A percentile compares a stretch with the other conserved stretches of the same genome.
Evolutionary conservation across 2,113 vertebrate species (phyloP).

Genomic region (Takifugu flavidus): DNA sequence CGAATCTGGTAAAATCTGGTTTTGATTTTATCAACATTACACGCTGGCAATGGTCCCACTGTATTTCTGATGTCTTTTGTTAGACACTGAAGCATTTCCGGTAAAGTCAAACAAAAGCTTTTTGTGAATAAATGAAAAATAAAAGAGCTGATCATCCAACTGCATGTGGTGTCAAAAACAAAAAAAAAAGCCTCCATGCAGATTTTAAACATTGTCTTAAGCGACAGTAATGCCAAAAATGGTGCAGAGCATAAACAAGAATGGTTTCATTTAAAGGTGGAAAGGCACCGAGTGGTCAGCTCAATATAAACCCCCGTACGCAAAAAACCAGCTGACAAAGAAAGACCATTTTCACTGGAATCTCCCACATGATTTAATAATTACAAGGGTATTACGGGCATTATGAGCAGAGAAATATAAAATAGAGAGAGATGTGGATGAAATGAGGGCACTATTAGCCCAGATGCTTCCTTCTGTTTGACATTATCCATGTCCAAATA

Average conservation of each 20-base stretch:
- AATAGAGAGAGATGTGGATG: too few species aligned
- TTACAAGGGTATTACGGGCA: too few species aligned
- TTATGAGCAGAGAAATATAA: too few species aligned
- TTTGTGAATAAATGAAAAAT: constrained; percentile 23
- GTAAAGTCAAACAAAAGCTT: constrained; percentile 34
- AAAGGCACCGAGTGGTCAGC: too few species aligned
- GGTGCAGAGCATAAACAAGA: constrained; percentile 32
- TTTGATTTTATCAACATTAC: constrained; percentile 7
- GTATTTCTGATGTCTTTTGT: constrained; percentile 25
- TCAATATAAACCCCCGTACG: too few species aligned
- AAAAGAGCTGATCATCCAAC: constrained; percentile 13
- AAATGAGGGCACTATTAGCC: too few species aligned
- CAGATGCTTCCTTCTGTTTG: too few species aligned
- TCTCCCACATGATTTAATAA: too few species aligned
- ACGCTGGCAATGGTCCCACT: constrained; percentile 18
- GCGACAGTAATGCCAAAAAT: constrained; percentile 16
- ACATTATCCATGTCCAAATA: too few species aligned
- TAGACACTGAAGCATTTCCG: constrained; percentile 13
- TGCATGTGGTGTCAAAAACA: background rate
- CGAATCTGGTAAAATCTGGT: constrained; percentile 17
- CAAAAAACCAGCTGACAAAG: too few species aligned
- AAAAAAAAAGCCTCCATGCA: constrained; percentile 11
- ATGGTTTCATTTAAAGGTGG: constrained; percentile 12
- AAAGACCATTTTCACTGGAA: too few species aligned
- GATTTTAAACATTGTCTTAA: constrained; percentile 25